Conservation (phyloP, 1,140 invertebrate genomes). For the Phymastichus coffea region DNA sequence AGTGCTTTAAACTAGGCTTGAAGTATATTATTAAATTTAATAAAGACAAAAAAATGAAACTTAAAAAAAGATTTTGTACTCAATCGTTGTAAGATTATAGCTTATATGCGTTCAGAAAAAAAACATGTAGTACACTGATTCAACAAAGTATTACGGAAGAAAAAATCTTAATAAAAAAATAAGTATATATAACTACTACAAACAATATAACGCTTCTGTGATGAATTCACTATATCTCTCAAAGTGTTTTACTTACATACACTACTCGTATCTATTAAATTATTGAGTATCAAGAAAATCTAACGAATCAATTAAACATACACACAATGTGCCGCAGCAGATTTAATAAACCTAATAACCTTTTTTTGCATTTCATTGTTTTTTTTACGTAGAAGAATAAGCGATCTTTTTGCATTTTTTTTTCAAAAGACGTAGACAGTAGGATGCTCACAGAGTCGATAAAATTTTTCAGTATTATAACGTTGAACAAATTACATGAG, state of each 20-base stretch:
- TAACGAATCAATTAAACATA: slow-evolving; percentile 4
- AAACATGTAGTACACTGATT: slow-evolving; percentile 44
- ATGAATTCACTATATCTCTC: slow-evolving; percentile 53
- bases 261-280: slow-evolving; percentile 20
- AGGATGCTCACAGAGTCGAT: too few relatives aligned
- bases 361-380: too few relatives aligned
- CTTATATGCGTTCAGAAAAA: slow-evolving; percentile 41
- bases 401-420: slow-evolving; percentile 22
- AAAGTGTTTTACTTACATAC: slow-evolving; percentile 17
- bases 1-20: slow-evolving; percentile 57
- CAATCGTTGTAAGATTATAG: slow-evolving; percentile 53
- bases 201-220: slow-evolving; percentile 56
- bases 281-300: slow-evolving; percentile 2
- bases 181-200: slow-evolving; percentile 28
- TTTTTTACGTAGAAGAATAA: too few relatives aligned
- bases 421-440: too few relatives aligned
- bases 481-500: too few relatives aligned
- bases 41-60: slow-evolving; percentile 26
- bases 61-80: slow-evolving; percentile 54
- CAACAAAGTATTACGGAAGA: slow-evolving; percentile 27
- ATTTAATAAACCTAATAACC: too few relatives aligned
- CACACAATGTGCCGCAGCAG: slow-evolving; percentile 12
- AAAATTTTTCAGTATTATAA: too few relatives aligned
- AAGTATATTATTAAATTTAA: slow-evolving; percentile 10
- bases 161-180: slow-evolving; percentile 13